phyloP scores from a whole-genome alignment of 2,888 invertebrate species.

The Rhogogaster chlorosoma region DNA sequence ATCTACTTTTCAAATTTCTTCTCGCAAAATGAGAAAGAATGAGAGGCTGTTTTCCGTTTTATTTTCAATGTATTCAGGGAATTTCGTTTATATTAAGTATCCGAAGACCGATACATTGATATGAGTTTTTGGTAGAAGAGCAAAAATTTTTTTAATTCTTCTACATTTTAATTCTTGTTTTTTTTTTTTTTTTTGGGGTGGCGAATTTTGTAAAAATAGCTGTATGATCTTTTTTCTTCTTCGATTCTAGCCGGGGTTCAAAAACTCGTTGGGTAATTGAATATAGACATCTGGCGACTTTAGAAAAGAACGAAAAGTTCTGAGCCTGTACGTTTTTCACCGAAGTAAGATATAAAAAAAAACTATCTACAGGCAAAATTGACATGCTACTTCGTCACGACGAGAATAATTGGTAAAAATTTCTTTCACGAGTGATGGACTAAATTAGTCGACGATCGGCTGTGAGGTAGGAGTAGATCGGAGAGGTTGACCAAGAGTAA shows the following conservation, averaged over 20 bases:
- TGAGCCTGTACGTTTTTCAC: too few species aligned
- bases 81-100: too few species aligned
- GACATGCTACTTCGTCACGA: not conserved
- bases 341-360: not conserved
- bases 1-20: not conserved
- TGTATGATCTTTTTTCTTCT: not conserved
- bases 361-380: too few species aligned
- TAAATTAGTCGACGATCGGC: not conserved
- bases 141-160: too few species aligned
- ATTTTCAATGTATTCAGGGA: not conserved
- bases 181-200: too few species aligned
- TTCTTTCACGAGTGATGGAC: not conserved
- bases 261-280: not conserved
- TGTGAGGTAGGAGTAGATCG: not conserved
- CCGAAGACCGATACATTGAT: too few species aligned
- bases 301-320: not conserved
- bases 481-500: slow-evolving; percentile 38
- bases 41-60: not conserved
- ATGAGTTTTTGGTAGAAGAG: too few species aligned
- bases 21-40: not conserved
- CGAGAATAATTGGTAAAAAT: not conserved
- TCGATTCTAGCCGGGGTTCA: not conserved
- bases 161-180: too few species aligned
- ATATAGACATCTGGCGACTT: not conserved
- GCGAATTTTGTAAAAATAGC: too few species aligned